These are phyloP conservation scores for Rhizoglyphus robini DNA, from an alignment of 1,140 invertebrate genomes.

Conservation along the genomic window DNA sequence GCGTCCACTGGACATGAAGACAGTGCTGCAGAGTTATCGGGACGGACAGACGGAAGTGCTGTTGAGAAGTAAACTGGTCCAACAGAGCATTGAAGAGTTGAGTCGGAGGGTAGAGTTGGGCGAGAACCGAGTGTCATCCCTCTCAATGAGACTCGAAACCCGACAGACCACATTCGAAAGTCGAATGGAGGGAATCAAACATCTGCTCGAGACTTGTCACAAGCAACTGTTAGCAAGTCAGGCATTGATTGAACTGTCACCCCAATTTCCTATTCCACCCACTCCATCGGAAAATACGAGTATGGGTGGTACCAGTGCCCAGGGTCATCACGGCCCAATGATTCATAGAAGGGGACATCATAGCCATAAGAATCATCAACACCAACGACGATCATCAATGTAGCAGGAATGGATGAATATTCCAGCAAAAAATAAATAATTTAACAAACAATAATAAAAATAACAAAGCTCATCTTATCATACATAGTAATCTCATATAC, in stretches of 20 bases:
- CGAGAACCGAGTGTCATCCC: neutral
- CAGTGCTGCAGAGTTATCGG: slow-evolving; percentile 88
- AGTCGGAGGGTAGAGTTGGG: neutral
- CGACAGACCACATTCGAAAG: neutral
- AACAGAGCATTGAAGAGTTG: slow-evolving; percentile 10
- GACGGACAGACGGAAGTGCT: slow-evolving; percentile 78
- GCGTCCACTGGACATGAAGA: slow-evolving; percentile 92
- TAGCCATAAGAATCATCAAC: neutral
- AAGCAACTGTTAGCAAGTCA: neutral
- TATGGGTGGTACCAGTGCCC: neutral
- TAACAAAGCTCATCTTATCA: too few species aligned
- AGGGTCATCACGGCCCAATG: too few species aligned
- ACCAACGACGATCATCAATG: neutral
- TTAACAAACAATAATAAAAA: too few species aligned
- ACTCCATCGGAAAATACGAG: neutral
- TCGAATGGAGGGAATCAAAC: neutral
- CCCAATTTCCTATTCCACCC: neutral
- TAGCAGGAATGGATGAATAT: neutral
- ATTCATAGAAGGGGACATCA: too few species aligned
- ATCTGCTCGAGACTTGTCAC: neutral
- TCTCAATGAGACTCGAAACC: neutral
- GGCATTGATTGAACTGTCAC: slow-evolving; percentile 5
- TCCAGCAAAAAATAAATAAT: neutral
- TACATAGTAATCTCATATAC: too few species aligned
- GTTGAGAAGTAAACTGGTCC: slow-evolving; percentile 63